Conservation (phyloP, 2,113 vertebrate species). For the Gobio gobio region DNA sequence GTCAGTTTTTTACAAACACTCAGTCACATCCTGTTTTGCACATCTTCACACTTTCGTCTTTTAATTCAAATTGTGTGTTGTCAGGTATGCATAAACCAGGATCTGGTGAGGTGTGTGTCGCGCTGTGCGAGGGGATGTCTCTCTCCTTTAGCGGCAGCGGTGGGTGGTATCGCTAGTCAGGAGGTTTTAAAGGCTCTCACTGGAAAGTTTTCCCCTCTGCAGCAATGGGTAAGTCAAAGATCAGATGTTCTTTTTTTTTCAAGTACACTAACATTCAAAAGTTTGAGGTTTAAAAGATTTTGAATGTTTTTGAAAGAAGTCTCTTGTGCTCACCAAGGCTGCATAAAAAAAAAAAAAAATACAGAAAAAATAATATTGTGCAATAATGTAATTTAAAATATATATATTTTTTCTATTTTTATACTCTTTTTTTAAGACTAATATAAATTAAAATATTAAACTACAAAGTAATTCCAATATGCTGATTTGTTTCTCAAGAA, state of each 20-base stretch:
- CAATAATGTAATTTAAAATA: too few species aligned
- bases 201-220: conserved; percentile 95
- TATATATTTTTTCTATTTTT: too few species aligned
- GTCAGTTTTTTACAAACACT: conserved; percentile 69
- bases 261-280: neutral
- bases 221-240: conserved; percentile 89
- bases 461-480: neutral
- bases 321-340: neutral
- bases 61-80: neutral
- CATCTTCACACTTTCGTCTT: neutral
- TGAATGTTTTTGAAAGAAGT: neutral
- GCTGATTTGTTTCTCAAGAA: neutral
- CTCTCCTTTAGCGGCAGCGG: conserved; percentile 87
- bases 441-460: neutral
- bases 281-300: neutral
- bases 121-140: conserved; percentile 87
- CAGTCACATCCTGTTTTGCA: neutral
- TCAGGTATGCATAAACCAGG: conserved; percentile 78
- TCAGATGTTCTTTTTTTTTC: neutral
- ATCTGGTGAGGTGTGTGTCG: conserved; percentile 85
- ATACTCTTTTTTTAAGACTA: neutral
- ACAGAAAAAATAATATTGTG: neutral
- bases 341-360: neutral
- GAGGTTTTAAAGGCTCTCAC: conserved; percentile 96
- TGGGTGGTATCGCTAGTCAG: conserved; percentile 93